Conservation (phyloP, 1,140 invertebrate species). For the Eumaeus atala region DNA sequence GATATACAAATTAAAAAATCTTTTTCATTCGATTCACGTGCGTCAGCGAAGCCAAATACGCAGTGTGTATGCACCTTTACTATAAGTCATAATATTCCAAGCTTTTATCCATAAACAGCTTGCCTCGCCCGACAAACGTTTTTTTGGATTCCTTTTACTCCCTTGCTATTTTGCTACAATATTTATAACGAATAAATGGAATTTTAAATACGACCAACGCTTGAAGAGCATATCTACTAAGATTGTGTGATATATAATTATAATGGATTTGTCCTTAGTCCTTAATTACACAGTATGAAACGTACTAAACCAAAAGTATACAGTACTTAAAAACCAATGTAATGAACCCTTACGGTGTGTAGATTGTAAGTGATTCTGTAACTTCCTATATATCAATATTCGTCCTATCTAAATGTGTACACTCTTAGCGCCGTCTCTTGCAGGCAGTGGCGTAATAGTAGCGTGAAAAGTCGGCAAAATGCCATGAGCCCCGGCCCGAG, state of each 20-base stretch:
- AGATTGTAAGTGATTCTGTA: constrained; percentile 40
- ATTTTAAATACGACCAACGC: constrained; percentile 64
- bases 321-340: constrained; percentile 63
- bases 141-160: constrained; percentile 14
- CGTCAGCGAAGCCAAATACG: too few relatives aligned
- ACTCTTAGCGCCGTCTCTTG: not conserved
- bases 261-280: constrained; percentile 56
- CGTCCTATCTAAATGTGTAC: constrained; percentile 34
- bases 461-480: too few relatives aligned
- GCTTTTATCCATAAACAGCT: constrained; percentile 1
- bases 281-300: constrained; percentile 39
- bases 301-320: constrained; percentile 56
- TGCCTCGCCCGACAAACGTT: constrained; percentile 7
- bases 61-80: too few relatives aligned
- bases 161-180: constrained; percentile 19
- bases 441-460: too few relatives aligned
- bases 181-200: constrained; percentile 24
- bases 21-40: too few relatives aligned
- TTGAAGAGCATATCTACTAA: constrained; percentile 69
- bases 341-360: constrained; percentile 42
- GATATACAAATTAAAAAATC: too few relatives aligned
- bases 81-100: constrained; percentile 8
- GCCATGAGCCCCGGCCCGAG: too few relatives aligned
- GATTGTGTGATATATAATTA: constrained; percentile 66
- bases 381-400: constrained; percentile 42